Percentiles rank a stretch among this genome's conserved stretches.
Conservation (phyloP, 2,113 vertebrate species). For the Alaudala cheleensis region DNA sequence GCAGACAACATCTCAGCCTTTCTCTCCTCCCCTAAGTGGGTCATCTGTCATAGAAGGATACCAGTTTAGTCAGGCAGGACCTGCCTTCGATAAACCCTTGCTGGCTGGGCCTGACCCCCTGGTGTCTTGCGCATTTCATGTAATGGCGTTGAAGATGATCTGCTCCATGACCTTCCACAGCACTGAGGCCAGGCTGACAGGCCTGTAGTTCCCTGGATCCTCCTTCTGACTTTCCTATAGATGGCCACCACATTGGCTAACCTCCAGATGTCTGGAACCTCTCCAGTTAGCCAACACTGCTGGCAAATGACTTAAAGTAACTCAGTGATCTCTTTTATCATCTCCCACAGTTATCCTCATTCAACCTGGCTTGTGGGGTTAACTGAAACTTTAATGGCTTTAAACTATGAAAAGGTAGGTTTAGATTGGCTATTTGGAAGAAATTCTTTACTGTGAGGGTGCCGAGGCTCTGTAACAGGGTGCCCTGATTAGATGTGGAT, state of each 20-base stretch:
- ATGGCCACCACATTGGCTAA: neutral
- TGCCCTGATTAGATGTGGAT: neutral
- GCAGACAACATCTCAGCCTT: neutral
- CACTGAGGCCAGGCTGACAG: neutral
- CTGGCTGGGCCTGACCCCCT: neutral
- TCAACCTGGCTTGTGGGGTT: neutral
- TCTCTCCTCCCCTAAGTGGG: neutral
- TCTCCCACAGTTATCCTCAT: neutral
- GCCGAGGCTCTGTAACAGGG: neutral
- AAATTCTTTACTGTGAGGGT: neutral
- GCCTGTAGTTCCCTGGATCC: neutral
- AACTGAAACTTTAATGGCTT: neutral
- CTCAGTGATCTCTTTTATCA: neutral
- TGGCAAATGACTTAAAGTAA: neutral
- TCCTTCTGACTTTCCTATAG: neutral
- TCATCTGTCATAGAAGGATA: neutral
- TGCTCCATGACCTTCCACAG: neutral
- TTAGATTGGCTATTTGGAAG: neutral
- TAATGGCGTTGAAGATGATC: neutral
- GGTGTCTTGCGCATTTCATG: neutral
- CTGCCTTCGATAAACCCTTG: accelerated
- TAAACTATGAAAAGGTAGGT: neutral
- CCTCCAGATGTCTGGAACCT: neutral
- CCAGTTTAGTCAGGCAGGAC: neutral
- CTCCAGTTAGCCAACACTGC: neutral